A percentile compares a stretch with the other conserved stretches of the same genome.
phyloP scores from a whole-genome alignment of 2,113 vertebrate species.

The Pyxicephalus adspersus region DNA sequence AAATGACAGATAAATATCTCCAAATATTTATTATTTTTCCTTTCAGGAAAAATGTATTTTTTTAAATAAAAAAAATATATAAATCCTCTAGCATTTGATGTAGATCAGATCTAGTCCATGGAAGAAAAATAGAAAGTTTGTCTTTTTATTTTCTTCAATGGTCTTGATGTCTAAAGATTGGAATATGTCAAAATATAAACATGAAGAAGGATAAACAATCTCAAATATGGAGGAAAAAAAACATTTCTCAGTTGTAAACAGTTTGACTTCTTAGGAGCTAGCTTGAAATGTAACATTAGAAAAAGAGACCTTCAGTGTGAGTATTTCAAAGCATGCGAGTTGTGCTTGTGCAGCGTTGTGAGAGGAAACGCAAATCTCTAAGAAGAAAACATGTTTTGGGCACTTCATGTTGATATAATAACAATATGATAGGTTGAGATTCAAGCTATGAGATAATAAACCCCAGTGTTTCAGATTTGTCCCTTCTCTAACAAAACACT shows the following conservation, averaged over 20 bases:
- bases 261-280: background rate
- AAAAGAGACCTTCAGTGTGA: background rate
- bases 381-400: slow-evolving; percentile 19
- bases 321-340: slow-evolving; percentile 43
- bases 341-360: slow-evolving; percentile 7
- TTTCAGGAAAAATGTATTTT: too few species aligned
- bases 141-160: background rate
- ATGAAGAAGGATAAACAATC: background rate
- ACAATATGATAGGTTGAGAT: slow-evolving; percentile 49
- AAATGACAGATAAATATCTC: too few species aligned
- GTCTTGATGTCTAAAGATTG: background rate
- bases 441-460: slow-evolving; percentile 48
- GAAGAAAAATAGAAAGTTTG: background rate
- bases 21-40: too few species aligned
- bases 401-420: slow-evolving; percentile 56
- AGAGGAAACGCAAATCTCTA: background rate
- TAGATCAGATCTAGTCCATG: too few species aligned
- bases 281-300: slow-evolving; percentile 1
- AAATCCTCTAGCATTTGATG: too few species aligned
- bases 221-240: background rate
- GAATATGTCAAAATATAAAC: background rate
- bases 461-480: slow-evolving; percentile 57
- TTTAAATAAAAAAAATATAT: too few species aligned
- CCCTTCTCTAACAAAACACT: slow-evolving; percentile 41
- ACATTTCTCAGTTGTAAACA: background rate